A percentile compares a stretch with the other conserved stretches of the same genome.
phyloP scores from a whole-genome alignment of 53 echinoderm and acorn worm species.

The Pentamera pediparva region DNA sequence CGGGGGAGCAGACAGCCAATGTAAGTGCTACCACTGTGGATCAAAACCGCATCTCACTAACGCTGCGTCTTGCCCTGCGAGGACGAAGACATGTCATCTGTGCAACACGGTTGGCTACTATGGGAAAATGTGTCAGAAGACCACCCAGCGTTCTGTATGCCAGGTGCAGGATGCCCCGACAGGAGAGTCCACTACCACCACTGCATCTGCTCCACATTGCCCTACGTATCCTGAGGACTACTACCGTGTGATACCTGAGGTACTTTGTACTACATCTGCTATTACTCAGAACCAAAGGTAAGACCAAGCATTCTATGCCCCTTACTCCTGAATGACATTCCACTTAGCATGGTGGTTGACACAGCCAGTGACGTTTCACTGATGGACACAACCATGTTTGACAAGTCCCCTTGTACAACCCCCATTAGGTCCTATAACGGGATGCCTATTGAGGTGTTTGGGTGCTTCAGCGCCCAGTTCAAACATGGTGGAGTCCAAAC shows the following conservation, averaged over 20 bases:
- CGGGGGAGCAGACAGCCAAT: neutral
- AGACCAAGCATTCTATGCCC: too few species aligned
- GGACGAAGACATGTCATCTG: neutral
- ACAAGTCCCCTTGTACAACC: too few species aligned
- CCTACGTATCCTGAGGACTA: neutral
- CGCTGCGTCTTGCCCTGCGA: neutral
- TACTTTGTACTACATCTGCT: neutral
- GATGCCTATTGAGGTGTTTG: too few species aligned
- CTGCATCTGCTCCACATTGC: neutral
- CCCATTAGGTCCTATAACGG: too few species aligned
- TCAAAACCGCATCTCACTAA: constrained; percentile 23
- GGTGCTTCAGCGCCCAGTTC: too few species aligned
- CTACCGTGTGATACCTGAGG: too few species aligned
- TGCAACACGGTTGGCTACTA: constrained; percentile 14
- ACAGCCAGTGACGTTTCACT: too few species aligned
- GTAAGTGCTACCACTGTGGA: constrained; percentile 32
- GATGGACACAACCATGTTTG: too few species aligned
- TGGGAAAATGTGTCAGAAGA: constrained; percentile 12
- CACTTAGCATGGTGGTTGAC: neutral
- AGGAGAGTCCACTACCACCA: neutral
- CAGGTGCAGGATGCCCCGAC: neutral
- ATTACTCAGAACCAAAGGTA: neutral
- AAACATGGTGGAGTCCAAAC: too few species aligned
- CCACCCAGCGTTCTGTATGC: neutral
- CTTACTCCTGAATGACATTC: too few species aligned